Evolutionary conservation across 2,888 invertebrate species (phyloP).

Genomic region (Andrena fulva): DNA sequence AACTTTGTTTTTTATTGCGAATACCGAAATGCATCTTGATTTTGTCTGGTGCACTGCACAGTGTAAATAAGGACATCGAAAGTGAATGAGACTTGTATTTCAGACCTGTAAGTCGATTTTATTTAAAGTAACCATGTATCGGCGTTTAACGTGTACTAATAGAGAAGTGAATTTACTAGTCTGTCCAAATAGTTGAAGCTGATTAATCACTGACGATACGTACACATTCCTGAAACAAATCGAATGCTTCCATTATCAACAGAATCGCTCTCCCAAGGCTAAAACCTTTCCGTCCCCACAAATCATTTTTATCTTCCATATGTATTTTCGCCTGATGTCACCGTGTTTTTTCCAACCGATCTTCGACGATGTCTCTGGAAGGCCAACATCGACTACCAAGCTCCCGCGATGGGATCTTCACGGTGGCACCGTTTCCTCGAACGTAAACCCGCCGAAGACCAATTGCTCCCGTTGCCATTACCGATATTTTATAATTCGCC

Average conservation of each 20-base stretch:
- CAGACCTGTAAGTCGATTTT: too few species aligned
- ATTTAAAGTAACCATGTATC: too few species aligned
- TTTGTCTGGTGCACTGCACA: too few species aligned
- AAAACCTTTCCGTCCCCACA: neutral
- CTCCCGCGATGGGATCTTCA: conserved; percentile 16
- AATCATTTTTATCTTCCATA: conserved; percentile 31
- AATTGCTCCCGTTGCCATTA: conserved; percentile 27
- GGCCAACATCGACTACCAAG: neutral
- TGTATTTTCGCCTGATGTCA: conserved; percentile 22
- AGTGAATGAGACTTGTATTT: too few species aligned
- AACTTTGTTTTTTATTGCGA: too few species aligned
- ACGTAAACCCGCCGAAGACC: conserved; percentile 41
- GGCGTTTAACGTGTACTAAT: too few species aligned
- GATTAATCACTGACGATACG: neutral
- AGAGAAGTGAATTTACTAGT: too few species aligned
- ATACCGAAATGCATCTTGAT: too few species aligned
- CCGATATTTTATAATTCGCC: conserved; percentile 44
- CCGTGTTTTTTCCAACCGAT: neutral
- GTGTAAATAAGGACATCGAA: too few species aligned
- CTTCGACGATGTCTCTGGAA: neutral
- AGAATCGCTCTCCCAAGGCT: conserved; percentile 1
- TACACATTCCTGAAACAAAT: neutral
- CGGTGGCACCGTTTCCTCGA: conserved; percentile 20
- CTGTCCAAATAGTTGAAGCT: too few species aligned
- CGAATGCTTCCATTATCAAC: neutral